Base-by-base conservation (phyloP, 35 echinoderm and acorn worm genomes). In the Lytechinus variegatus region DNA sequence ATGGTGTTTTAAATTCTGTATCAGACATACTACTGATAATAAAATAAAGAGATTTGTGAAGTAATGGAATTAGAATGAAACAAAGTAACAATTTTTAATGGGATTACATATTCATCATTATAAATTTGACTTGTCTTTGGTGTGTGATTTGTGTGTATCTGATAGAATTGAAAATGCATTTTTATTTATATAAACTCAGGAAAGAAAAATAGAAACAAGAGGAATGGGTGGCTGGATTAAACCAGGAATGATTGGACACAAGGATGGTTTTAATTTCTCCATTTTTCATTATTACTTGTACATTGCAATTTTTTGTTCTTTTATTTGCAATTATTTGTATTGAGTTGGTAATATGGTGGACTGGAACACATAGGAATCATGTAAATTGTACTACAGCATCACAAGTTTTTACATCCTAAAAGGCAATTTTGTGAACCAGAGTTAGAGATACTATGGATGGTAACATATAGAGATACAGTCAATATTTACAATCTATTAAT, bases 161-260 rank as follows among this genome's bases (percentile, higher is more conserved):
- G 66, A 7, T 79, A 24, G n/a, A 79, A 24, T 79, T 79, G 14
- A 79, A 24, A 79, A 79, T 79, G 14, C 66, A 79, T 79, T 79
- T 24, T 79, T 79, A 79, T 79, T 79, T 79, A 79, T 79, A 79
- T 79, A 79, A 79, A 79, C 66, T 79, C 66, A 79, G 66, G 66
- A 79, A 79, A 79, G 66, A 27, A 27, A n/a, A 60, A 79, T 16
- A 79, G 0, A 79, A 79, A 79, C n/a, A 7, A 79, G 66, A 79
- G 66, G 14, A 79, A 79, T 24, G 66, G 66, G 6, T 24, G 21
- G 66, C 3, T 71, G 61, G 61, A 16, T 71, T 19, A 12, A 60
- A 21, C 10, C 10, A 16, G 55, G 8, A 56, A 12, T 10, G 21
- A 19, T n/a, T 79, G 66, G 4, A 79, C 21, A n/a, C 5, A 19